A percentile compares a stretch with the other conserved stretches of the same genome.
These are phyloP conservation scores for Stictonetta naevosa DNA, from an alignment of 2,113 vertebrate species.

Conservation along the genomic window DNA sequence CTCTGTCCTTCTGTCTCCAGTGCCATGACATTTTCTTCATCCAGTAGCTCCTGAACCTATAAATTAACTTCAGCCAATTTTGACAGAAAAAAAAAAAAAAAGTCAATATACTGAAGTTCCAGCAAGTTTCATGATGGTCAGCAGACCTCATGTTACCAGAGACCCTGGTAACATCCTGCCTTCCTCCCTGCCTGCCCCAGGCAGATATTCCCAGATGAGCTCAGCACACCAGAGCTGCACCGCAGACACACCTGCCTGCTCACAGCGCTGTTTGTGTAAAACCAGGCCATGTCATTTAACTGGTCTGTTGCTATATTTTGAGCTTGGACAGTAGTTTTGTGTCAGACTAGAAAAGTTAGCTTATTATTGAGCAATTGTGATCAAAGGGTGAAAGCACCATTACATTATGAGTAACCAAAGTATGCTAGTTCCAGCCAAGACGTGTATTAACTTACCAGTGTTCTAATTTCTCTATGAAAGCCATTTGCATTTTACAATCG, in stretches of 20 bases:
- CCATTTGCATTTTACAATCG: neutral
- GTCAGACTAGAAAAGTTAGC: neutral
- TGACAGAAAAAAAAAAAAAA: neutral
- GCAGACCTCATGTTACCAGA: neutral
- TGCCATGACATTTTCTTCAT: neutral
- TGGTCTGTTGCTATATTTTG: neutral
- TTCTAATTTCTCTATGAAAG: neutral
- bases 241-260: neutral
- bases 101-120: neutral
- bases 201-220: neutral
- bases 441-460: neutral
- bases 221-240: neutral
- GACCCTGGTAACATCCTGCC: neutral
- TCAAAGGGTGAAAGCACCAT: neutral
- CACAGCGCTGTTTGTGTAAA: neutral
- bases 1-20: neutral
- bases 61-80: neutral
- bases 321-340: neutral
- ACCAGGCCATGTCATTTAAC: neutral
- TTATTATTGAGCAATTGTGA: neutral
- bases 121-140: neutral
- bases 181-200: neutral
- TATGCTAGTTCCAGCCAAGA: neutral
- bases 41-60: neutral
- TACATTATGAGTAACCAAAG: neutral